Percentiles rank a stretch among this genome's conserved stretches.
Conservation (phyloP, 1,140 invertebrate species). For the Gryon sp. region DNA sequence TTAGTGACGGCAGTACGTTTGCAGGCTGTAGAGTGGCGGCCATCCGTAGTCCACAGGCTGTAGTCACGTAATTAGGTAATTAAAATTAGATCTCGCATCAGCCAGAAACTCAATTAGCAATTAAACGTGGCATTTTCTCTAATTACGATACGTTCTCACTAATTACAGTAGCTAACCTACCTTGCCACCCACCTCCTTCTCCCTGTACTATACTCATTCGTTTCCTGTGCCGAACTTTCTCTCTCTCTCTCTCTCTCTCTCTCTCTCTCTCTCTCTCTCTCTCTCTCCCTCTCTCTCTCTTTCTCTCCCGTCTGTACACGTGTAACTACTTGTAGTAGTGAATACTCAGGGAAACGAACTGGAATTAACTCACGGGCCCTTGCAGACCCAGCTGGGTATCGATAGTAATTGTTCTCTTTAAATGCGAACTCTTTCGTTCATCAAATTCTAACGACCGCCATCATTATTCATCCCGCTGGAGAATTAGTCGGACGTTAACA, state of each 20-base stretch:
- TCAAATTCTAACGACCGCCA: constrained; percentile 69
- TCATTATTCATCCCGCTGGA: constrained; percentile 47
- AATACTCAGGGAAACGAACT: constrained; percentile 71
- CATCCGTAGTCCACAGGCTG: constrained; percentile 76
- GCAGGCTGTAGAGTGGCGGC: constrained; percentile 68
- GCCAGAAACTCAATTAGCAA: constrained; percentile 83
- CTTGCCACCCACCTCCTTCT: constrained; percentile 60
- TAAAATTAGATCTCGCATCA: constrained; percentile 83
- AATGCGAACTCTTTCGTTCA: constrained; percentile 68
- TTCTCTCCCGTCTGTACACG: constrained; percentile 62
- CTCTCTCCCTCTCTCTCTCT: constrained; percentile 62
- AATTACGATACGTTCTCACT: constrained; percentile 83
- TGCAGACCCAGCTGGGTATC: constrained; percentile 73
- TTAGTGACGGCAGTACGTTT: constrained; percentile 64
- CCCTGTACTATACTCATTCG: constrained; percentile 57
- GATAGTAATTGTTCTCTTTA: constrained; percentile 71
- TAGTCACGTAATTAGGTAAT: constrained; percentile 83
- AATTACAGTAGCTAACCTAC: constrained; percentile 79
- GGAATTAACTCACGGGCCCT: constrained; percentile 70
- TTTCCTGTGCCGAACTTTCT: constrained; percentile 65
- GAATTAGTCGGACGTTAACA: constrained; percentile 48
- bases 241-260: no score
- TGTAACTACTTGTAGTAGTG: constrained; percentile 56
- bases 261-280: constrained; percentile 53
- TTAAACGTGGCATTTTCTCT: constrained; percentile 84